phyloP scores from a whole-genome alignment of 1,140 invertebrate species.

The Lepidurus arcticus region DNA sequence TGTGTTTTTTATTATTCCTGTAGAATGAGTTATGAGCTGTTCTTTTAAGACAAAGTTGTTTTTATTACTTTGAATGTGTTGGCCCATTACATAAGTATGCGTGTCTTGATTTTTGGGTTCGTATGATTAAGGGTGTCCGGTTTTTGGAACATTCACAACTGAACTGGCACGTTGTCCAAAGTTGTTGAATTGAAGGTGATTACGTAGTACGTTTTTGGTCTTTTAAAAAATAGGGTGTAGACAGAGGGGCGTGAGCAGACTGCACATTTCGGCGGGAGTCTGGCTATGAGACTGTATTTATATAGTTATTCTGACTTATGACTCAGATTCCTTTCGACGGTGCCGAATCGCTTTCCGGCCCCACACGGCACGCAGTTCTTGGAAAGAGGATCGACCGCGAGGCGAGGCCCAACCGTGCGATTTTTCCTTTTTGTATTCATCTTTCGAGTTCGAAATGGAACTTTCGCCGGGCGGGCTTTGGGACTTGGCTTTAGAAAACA shows the following conservation, averaged over 20 bases:
- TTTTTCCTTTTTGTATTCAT: background rate
- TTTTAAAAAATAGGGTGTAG: background rate
- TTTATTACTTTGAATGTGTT: no score
- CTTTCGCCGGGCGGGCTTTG: background rate
- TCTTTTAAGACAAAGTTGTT: no score
- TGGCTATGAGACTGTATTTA: background rate
- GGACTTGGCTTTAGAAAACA: background rate
- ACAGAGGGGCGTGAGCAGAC: background rate
- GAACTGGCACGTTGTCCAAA: background rate
- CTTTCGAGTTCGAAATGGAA: background rate
- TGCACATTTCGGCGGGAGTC: background rate
- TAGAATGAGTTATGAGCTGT: no score
- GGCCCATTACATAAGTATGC: no score
- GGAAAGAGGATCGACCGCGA: slow-evolving; percentile 9
- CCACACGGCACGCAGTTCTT: background rate
- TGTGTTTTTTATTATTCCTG: no score
- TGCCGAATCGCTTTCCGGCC: background rate
- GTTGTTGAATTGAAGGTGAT: background rate
- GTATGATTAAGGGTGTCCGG: no score
- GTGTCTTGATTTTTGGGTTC: no score
- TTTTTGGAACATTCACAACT: no score
- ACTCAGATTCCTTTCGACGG: background rate
- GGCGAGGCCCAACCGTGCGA: background rate
- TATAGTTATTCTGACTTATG: background rate
- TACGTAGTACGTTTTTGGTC: background rate